Conservation (phyloP, 2,797 vertebrate species). For the Sebastolobus altivelis region DNA sequence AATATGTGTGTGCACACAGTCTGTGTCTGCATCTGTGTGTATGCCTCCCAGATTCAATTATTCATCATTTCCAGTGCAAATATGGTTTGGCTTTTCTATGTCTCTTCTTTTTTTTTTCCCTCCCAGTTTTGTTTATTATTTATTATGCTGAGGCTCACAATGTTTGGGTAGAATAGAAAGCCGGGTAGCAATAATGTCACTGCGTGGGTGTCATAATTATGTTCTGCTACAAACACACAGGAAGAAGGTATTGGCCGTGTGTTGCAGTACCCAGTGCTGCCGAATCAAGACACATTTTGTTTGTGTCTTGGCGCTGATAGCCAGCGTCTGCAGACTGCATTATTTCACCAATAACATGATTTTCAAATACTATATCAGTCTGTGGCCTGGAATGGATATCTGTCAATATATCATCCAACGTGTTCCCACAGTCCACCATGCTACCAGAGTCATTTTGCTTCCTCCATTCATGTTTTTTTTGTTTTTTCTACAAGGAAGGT, state of each 20-base stretch:
- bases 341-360: conserved; percentile 63
- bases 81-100: conserved; percentile 76
- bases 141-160: conserved; percentile 71
- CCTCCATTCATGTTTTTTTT: conserved; percentile 27
- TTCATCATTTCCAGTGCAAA: conserved; percentile 82
- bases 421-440: conserved; percentile 12
- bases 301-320: conserved; percentile 62
- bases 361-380: conserved; percentile 48
- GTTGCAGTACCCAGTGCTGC: conserved; percentile 37
- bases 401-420: conserved; percentile 36
- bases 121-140: conserved; percentile 82
- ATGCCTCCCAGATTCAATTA: conserved; percentile 82
- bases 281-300: conserved; percentile 59
- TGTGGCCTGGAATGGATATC: conserved; percentile 35
- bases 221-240: conserved; percentile 72
- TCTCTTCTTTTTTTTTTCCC: conserved; percentile 52
- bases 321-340: conserved; percentile 56
- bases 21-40: conserved; percentile 62
- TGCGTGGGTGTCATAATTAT: conserved; percentile 83
- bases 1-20: background rate
- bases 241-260: conserved; percentile 64
- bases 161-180: conserved; percentile 77
- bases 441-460: conserved; percentile 33
- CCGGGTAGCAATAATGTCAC: conserved; percentile 75
- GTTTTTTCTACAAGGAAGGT: conserved; percentile 13